Evolutionary conservation across 2,888 invertebrate species (phyloP).

Genomic region (Amblyteles armatorius): DNA sequence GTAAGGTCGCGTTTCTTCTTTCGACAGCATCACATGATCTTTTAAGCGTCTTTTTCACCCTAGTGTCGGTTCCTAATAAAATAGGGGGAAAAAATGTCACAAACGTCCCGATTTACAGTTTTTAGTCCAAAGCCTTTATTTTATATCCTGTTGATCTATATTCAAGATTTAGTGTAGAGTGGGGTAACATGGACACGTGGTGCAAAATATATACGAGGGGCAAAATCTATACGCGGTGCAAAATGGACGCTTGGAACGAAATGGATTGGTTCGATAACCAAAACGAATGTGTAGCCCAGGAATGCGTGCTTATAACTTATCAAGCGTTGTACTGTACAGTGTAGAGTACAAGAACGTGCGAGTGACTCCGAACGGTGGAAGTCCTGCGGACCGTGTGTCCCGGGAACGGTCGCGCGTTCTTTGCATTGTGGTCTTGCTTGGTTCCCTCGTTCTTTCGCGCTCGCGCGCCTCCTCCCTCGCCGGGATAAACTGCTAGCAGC

Average conservation of each 20-base stretch:
- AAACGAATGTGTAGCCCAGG: background rate
- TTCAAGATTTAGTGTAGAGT: background rate
- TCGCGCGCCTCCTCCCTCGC: constrained; percentile 45
- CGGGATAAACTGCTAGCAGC: constrained; percentile 5
- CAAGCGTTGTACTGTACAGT: constrained; percentile 6
- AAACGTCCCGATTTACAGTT: background rate
- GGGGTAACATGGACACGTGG: too few relatives aligned
- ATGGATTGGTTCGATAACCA: background rate
- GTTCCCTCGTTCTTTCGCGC: constrained; percentile 42
- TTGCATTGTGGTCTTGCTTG: constrained; percentile 36
- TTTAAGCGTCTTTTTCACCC: too few relatives aligned
- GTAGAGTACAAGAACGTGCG: constrained; percentile 20
- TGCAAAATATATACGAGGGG: too few relatives aligned
- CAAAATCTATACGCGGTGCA: too few relatives aligned
- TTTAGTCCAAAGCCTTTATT: too few relatives aligned
- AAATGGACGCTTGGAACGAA: too few relatives aligned
- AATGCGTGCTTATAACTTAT: constrained; percentile 1
- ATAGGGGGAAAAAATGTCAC: background rate
- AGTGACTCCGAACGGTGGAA: constrained; percentile 30
- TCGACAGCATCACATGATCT: too few relatives aligned
- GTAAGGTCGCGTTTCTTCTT: too few relatives aligned
- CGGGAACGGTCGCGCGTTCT: constrained; percentile 59
- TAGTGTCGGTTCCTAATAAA: background rate
- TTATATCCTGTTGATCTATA: background rate
- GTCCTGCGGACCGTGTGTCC: constrained; percentile 21